Base-by-base conservation (phyloP, 2,888 invertebrate species). In the Callosobruchus maculatus region DNA sequence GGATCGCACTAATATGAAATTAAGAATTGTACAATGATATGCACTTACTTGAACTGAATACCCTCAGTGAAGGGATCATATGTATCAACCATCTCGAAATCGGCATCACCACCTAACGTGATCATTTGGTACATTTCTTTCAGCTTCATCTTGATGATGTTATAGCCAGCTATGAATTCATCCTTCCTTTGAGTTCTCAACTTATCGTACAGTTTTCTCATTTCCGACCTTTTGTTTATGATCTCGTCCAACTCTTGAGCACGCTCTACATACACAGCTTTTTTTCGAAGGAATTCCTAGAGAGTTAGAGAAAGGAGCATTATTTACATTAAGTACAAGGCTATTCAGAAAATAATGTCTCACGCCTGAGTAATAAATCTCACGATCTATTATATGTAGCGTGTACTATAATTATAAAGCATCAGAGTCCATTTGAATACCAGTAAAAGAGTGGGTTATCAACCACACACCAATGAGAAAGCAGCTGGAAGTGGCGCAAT, bases 61-160 rank as follows among this genome's bases (percentile, higher is more conserved):
- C 99, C 99, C 85, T 99, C 98, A 0, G 94, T 93, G 87, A 99
- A 99, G 0, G 99, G 98, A 88, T 99, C 97, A 81, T 97, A 90
- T 0, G 96, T 94, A 84, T 99, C 98, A 0, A 97, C 95, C 73
- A 98, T 87, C 83, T 99, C 99, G 71, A 99, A 88, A 82, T 99
- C 98, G 0, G 99, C 99, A 85, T 99, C 99, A 0, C 99, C 99
- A 9, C 98, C 99, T 70, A 97, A 88, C 0, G 99, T 98, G 68
- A 99, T 96, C 96, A 98, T 98, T 86, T 97, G 96, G 84, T 99
- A 99, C 94, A 98, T 96, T 88, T 98, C 98, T 83, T 98, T 98
- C 7, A 99, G 88, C 83, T 98, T 97, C 2, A 90, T 88, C 0
- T 95, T 95, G 79, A 99, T 99, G n/a, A 94, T 92, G 74, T 91